Base-by-base conservation (phyloP, 2,888 invertebrate species). In the Geophilus truncorum region DNA sequence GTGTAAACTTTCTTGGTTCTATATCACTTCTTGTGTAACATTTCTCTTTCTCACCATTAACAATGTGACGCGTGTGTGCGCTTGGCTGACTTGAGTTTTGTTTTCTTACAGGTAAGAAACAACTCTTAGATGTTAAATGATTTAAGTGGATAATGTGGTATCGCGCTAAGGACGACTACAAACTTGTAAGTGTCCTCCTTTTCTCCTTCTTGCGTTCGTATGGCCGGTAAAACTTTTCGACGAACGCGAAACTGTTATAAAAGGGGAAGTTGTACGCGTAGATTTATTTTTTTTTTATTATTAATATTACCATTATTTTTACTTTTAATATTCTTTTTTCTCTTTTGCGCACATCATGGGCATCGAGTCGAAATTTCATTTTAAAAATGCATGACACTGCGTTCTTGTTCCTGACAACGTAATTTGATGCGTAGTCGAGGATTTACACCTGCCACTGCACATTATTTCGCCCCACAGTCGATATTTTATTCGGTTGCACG, bases 301-400 rank as follows among this genome's bases (percentile, higher is more conserved):
- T 15, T 2, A 25, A 7, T 28, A n/a, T 25, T 10, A 9, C 25
- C 7, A 7, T 51, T 15, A 51, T 51, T 51, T 7, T 51, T 51
- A 18, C 18, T 51, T 21, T 51, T 51, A n/a, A n/a, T n/a, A n/a
- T 0, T 51, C 18, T 18, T 18, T 51, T 51, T 51, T 51, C 1
- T 51, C 18, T 51, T 1, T 40, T n/a, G 15, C 18, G 15, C 7
- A 18, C 18, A 18, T 51, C 18, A 7, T 51, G 18, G 51, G 51
- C 18, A 51, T 51, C 25, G 25, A 62, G 28, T 70, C 28, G 70
- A 70, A 70, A 70, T 70, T 70, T 70, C 77, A 77, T 36, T 77
- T 77, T 77, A 77, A 77, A 77, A 77, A 77, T 77, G 77, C 77
- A 77, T 77, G 36, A 77, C 77, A 77, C 34, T 77, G 77, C 36